Base-by-base conservation (phyloP, 2,797 vertebrate species). In the Pachyuromys duprasi region DNA sequence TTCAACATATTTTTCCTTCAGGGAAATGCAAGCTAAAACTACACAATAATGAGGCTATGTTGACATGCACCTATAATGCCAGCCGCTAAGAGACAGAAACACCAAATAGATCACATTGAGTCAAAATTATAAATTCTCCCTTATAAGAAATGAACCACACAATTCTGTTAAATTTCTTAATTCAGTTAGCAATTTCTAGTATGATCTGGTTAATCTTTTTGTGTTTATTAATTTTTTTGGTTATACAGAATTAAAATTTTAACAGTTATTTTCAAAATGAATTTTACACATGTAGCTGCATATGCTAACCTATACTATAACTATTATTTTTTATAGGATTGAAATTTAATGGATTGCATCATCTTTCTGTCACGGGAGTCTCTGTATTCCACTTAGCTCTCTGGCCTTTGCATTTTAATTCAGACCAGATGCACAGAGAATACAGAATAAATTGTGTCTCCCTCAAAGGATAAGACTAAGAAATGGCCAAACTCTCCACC, bases 201-300 rank as follows among this genome's bases (percentile, higher is more conserved):
- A 42, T 57, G 31, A 87, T 96, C 31, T 70, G 69, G 76, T 8
- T 6, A 67, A 24, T 67, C 5, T 55, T 24, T 80, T 84, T 76
- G n/a, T n/a, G n/a, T n/a, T n/a, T n/a, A n/a, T n/a, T n/a, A n/a
- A n/a, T 79, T 93, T 93, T 94, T 62, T 62, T 28, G 92, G 49
- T 94, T 69, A 18, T 42, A 87, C 0, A 62, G 55, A 93, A 86
- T 63, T 81, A 49, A 90, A 93, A 72, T 90, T 91, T 8, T 88
- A 45, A 4, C 80, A 65, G 76, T n/a, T 67, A 60, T 62, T 84
- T 86, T 75, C 45, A n/a, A 83, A 95, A 82, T 49, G 42, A 86
- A 76, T 65, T 36, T n/a, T n/a, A 45, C 6, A 39, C 5, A 49
- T 5, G 36, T 8, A 94, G 12, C 60, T 72, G 7, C 20, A 55